Base-by-base conservation (phyloP, 2,113 vertebrate genomes). In the Chroicocephalus ridibundus region DNA sequence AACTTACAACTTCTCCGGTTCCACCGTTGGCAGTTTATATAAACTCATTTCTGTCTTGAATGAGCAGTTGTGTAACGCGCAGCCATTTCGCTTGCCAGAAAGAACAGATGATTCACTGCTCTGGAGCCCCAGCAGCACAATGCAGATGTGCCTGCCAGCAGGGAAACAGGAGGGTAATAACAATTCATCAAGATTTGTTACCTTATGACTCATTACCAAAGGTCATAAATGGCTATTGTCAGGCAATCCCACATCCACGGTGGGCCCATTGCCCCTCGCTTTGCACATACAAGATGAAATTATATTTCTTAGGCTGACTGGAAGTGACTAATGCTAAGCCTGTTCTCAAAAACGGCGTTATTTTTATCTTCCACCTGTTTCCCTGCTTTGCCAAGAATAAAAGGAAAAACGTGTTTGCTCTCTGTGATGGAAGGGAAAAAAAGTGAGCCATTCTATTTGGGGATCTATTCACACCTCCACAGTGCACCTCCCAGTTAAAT, bases 301-400 rank as follows among this genome's bases (percentile, higher is more conserved):
- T 34, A 4, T 46, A 24, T 84, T 69, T 74, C 72, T 83, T 40
- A 62, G 66, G 47, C 79, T 24, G 74, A 6, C 60, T 64, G 79
- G 84, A 64, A 80, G 22, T 84, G 68, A 92, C 74, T 75, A 92
- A 83, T 9, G 55, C 44, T 58, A 15, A 84, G 68, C 32, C 55
- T 64, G 18, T 26, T 22, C 84, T 64, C 68, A 24, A 46, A 62
- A 46, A 5, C 3, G 1, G 21, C 2, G 27, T 38, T 78, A 75
- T 84, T 91, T 88, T 91, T 79, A 80, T 75, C 84, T 69, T 36
- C 84, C 84, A 94, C 84, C 93, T 84, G 88, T 74, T 91, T 74
- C 60, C 84, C 38, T 27, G 68, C 75, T 64, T 62, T 47, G 93
- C 74, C 88, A 94, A 82, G 72, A 91, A 38, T 40, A 62, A 51